These are phyloP conservation scores for Cuculus canorus DNA, from an alignment of 2,797 vertebrate species.

Conservation along the genomic window DNA sequence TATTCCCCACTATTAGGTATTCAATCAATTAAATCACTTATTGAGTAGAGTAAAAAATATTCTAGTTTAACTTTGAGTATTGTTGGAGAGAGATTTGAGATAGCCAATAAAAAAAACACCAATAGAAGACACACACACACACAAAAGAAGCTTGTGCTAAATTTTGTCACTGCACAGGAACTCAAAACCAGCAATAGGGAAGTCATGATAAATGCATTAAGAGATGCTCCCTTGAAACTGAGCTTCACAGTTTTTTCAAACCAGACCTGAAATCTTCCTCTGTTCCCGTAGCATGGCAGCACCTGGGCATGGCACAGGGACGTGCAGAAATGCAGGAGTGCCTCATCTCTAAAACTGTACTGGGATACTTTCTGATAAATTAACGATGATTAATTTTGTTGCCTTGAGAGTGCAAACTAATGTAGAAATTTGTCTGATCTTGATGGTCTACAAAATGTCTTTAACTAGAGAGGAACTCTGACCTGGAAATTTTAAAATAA, in stretches of 20 bases:
- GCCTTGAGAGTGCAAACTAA: neutral
- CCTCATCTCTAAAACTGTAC: neutral
- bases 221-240: neutral
- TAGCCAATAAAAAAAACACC: neutral
- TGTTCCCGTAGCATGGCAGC: fast-evolving
- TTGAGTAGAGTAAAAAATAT: neutral
- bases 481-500: neutral
- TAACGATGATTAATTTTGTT: neutral
- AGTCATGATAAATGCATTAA: fast-evolving
- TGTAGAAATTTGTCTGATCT: neutral
- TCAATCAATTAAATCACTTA: neutral
- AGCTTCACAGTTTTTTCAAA: neutral
- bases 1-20: neutral
- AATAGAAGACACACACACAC: neutral
- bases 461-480: neutral
- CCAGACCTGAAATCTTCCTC: neutral
- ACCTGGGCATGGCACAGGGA: neutral
- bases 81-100: neutral
- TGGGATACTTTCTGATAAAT: neutral
- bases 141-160: neutral
- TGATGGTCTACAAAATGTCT: neutral
- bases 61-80: neutral
- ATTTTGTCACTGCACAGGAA: neutral
- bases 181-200: neutral
- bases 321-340: neutral